These are phyloP conservation scores for Hydractinia echinata DNA, from an alignment of 30 jellyfish, hydroid and myxozoan species.

Conservation along the genomic window DNA sequence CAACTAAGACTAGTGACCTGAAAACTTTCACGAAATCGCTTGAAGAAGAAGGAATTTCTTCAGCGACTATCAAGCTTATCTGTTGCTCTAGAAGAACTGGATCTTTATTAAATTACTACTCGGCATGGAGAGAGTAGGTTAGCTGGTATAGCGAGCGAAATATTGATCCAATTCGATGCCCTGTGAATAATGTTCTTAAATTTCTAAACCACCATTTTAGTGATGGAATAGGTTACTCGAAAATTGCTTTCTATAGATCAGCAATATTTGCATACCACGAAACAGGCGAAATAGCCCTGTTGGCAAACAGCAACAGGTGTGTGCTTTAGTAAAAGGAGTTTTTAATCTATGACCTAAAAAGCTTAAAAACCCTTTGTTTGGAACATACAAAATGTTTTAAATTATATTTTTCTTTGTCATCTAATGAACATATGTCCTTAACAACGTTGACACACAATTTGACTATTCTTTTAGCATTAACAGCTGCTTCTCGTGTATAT, in stretches of 20 bases:
- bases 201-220: too few relatives aligned
- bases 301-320: neutral
- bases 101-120: neutral
- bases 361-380: neutral
- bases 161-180: conserved; percentile 2
- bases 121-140: neutral
- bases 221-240: neutral
- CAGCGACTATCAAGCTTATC: too few relatives aligned
- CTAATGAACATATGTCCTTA: neutral
- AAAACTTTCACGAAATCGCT: neutral
- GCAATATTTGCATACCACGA: conserved; percentile 1
- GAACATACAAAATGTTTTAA: neutral
- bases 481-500: neutral
- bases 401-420: neutral
- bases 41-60: neutral
- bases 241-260: neutral
- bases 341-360: neutral
- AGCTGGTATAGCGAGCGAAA: neutral
- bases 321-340: neutral
- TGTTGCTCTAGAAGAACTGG: conserved; percentile 2
- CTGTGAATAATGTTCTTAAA: neutral
- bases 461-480: neutral
- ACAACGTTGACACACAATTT: neutral
- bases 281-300: neutral
- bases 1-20: too few relatives aligned